These are phyloP conservation scores for Cercopithecus neglectus DNA, from an alignment of 2,797 vertebrate species.

Conservation along the genomic window DNA sequence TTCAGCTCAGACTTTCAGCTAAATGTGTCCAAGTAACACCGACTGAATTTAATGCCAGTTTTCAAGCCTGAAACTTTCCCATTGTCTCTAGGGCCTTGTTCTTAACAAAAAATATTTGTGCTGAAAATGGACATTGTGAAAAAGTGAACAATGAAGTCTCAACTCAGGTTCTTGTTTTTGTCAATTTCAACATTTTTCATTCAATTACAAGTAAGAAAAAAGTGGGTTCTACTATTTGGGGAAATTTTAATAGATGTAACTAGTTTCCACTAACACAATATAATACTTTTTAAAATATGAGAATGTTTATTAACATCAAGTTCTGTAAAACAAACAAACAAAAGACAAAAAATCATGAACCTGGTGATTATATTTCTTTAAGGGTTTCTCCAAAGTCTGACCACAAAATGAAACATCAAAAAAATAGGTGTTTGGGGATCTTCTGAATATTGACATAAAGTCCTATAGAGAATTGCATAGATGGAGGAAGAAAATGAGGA, in stretches of 20 bases:
- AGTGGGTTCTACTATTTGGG: neutral
- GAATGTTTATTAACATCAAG: no score
- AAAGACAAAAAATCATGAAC: neutral
- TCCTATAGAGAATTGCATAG: fast-evolving
- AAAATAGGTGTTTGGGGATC: fast-evolving
- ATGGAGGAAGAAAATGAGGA: neutral
- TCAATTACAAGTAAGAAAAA: neutral
- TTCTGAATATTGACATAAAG: neutral
- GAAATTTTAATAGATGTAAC: neutral
- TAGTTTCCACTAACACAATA: neutral
- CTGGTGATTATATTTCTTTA: fast-evolving
- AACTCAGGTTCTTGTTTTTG: neutral
- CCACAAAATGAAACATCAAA: neutral
- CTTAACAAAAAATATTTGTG: neutral
- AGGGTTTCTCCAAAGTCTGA: neutral
- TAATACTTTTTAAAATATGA: neutral
- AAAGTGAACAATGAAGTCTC: neutral
- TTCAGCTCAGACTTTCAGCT: neutral
- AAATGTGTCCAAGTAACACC: neutral
- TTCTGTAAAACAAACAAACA: neutral
- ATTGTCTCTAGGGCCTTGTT: neutral
- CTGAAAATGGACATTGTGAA: neutral
- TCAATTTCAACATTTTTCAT: neutral
- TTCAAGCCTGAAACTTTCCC: neutral
- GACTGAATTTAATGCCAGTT: neutral